phyloP scores from a whole-genome alignment of 2,888 invertebrate genomes.

The Neoitamus cyanurus region DNA sequence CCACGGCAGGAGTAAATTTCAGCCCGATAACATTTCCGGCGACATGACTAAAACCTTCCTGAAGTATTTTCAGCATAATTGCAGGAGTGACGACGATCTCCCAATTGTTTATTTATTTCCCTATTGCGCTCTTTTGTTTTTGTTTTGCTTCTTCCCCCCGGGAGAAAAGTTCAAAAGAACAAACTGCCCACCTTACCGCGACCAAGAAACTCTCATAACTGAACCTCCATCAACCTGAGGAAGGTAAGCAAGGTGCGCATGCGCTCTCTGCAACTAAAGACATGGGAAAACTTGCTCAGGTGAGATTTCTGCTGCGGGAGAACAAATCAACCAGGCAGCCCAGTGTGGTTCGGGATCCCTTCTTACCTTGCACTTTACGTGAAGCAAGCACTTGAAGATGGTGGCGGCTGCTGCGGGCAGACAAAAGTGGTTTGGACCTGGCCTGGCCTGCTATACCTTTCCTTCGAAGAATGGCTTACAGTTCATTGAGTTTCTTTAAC shows the following conservation, averaged over 20 bases:
- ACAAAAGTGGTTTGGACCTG: background rate
- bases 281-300: slow-evolving; percentile 26
- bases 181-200: slow-evolving; percentile 41
- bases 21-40: slow-evolving; percentile 17
- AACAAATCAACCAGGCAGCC: too few species aligned
- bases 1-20: background rate
- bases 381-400: background rate
- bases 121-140: slow-evolving; percentile 6
- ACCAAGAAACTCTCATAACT: slow-evolving; percentile 47
- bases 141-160: background rate
- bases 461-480: background rate
- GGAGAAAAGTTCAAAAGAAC: background rate
- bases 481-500: slow-evolving; percentile 23
- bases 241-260: slow-evolving; percentile 41
- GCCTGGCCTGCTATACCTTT: background rate
- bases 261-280: slow-evolving; percentile 22
- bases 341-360: background rate
- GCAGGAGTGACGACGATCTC: background rate
- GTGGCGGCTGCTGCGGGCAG: background rate
- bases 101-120: slow-evolving; percentile 9
- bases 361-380: background rate
- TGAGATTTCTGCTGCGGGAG: background rate
- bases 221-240: slow-evolving; percentile 18
- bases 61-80: slow-evolving; percentile 10
- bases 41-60: background rate